Base-by-base conservation (phyloP, 2,113 vertebrate species). In the Misgurnus mizolepis region DNA sequence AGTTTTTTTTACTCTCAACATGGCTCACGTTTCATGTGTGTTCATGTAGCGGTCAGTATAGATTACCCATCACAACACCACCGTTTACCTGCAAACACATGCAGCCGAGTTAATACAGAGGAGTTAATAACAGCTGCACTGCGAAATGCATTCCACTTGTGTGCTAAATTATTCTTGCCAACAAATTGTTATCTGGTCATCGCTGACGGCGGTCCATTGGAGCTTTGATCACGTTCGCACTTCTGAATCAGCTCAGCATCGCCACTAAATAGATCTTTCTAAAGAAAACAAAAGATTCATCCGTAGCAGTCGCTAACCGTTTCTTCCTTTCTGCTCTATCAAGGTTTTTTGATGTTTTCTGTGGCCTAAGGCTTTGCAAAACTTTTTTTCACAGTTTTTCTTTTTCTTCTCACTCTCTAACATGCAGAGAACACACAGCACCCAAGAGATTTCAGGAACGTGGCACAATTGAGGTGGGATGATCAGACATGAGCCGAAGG, bases 331-430 rank as follows among this genome's bases (percentile, higher is more conserved):
- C 79, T 84, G 85, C 84, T 76, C 79, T 81, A 86, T 87, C 86
- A 11, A n/a, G 73, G 43, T 89, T 88, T 92, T n/a, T 90, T 92
- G 86, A 91, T 90, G 87, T 88, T 88, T 91, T 84, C 22, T 86
- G 71, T 88, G 68, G 89, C 89, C 88, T 75, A 47, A 40, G 88
- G 90, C 86, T 43, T 85, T 83, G 65, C 64, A 83, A 64, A 88
- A 61, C 62, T 82, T 87, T 84, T 85, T 81, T 89, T 82, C 45
- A 3, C 69, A 80, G 82, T 79, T 15, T 47, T 43, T 50, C 80
- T 82, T 79, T 69, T 7, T 41, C 6, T 56, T 34, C 17, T 17
- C 0, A 14, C 53, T 55, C 5, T 56, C 15, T 45, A 18, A 76
- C 49, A 56, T 7, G n/a, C 62, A 77, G 43, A 53, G 45, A 60